phyloP scores from a whole-genome alignment of 2,797 vertebrate genomes.

The Enteromius afrohamiltoni region DNA sequence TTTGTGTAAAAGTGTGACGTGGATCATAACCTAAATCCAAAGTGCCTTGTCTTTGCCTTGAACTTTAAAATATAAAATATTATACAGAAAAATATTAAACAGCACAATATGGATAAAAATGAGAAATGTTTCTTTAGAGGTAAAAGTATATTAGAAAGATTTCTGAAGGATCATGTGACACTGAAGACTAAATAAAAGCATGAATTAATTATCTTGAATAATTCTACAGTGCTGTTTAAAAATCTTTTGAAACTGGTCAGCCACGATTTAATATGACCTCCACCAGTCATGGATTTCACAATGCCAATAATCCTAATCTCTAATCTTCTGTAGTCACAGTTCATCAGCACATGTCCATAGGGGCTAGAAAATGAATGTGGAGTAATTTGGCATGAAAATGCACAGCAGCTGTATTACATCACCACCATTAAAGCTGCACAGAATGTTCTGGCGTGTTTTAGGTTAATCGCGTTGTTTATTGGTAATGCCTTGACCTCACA shows the following conservation, averaged over 20 bases:
- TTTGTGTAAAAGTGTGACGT: not conserved
- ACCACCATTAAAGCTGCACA: not conserved
- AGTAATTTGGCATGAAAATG: constrained; percentile 22
- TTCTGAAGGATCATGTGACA: not conserved
- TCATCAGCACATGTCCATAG: constrained; percentile 4
- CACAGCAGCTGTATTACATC: constrained; percentile 27
- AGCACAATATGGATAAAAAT: not conserved
- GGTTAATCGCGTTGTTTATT: constrained; percentile 22
- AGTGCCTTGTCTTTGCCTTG: too few relatives aligned
- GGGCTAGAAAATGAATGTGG: not conserved
- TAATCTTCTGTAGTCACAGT: constrained; percentile 14
- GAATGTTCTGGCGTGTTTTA: constrained; percentile 28
- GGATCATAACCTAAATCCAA: too few relatives aligned
- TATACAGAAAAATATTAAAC: not conserved
- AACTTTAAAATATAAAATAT: too few relatives aligned
- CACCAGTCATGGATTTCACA: not conserved
- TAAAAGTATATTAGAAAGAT: not conserved
- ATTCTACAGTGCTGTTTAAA: not conserved
- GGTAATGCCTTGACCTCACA: constrained; percentile 1
- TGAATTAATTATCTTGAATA: not conserved
- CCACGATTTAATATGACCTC: not conserved
- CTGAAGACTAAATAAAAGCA: not conserved
- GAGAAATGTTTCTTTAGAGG: not conserved
- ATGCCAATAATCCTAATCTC: constrained; percentile 5
- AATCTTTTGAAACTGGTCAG: not conserved